A percentile compares a stretch with the other conserved stretches of the same genome.
Evolutionary conservation across 2,888 invertebrate species (phyloP).

Genomic region (Glyphotaelius pellucidus): DNA sequence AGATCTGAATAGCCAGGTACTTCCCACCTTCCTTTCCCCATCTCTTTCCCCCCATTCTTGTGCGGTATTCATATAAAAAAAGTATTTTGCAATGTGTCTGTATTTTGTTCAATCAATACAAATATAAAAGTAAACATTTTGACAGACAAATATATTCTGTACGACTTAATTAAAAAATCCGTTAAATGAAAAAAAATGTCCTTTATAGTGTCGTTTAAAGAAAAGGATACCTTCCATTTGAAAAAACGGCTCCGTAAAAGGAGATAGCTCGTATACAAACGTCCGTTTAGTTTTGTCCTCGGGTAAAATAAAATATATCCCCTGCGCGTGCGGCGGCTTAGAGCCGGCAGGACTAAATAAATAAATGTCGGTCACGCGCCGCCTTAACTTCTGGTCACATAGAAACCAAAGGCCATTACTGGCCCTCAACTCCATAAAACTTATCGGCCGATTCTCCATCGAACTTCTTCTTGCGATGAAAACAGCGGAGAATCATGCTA

Average conservation of each 20-base stretch:
- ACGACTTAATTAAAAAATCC: background rate
- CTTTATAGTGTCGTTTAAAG: background rate
- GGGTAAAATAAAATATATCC: conserved; percentile 29
- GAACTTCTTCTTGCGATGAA: conserved; percentile 62
- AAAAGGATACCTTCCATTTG: background rate
- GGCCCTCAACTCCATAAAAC: conserved; percentile 61
- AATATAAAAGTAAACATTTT: too few species aligned
- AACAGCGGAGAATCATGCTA: conserved; percentile 45
- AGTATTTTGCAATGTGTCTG: background rate
- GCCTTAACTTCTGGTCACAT: conserved; percentile 64
- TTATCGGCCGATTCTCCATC: conserved; percentile 56
- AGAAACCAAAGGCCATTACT: conserved; percentile 64
- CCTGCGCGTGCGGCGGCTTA: conserved; percentile 21
- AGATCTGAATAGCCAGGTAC: too few species aligned
- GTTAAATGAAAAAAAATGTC: background rate
- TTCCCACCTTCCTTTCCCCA: too few species aligned
- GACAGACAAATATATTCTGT: too few species aligned
- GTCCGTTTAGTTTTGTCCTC: background rate
- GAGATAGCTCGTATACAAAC: background rate
- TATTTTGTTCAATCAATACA: background rate
- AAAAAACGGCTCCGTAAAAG: background rate
- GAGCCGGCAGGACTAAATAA: conserved; percentile 62
- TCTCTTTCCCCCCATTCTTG: too few species aligned
- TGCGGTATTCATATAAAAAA: too few species aligned
- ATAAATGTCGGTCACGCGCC: conserved; percentile 65